Percentiles rank a stretch among this genome's conserved stretches.
Evolutionary conservation across 2,113 vertebrate genomes (phyloP).

Genomic region (Urocynchramus pylzowi): DNA sequence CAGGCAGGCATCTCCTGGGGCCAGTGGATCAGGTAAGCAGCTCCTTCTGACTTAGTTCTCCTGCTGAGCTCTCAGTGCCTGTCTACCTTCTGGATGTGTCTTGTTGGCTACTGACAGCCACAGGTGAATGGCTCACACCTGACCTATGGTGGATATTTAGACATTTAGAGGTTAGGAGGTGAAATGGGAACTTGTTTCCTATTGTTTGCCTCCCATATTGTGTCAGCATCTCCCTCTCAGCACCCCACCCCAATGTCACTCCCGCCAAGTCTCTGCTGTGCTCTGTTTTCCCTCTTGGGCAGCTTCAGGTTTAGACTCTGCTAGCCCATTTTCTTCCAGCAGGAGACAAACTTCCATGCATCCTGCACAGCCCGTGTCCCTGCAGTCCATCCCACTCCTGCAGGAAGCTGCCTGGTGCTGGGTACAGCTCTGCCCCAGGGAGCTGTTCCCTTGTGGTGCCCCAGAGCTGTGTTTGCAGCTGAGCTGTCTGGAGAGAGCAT

Average conservation of each 20-base stretch:
- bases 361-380: background rate
- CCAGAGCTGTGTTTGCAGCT: background rate
- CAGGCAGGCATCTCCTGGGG: background rate
- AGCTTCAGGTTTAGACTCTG: background rate
- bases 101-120: background rate
- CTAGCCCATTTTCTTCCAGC: background rate
- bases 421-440: background rate
- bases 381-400: background rate
- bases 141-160: background rate
- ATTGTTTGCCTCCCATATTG: background rate
- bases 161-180: background rate
- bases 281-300: background rate
- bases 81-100: background rate
- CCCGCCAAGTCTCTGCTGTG: background rate
- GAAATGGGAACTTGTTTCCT: background rate
- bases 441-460: accelerated
- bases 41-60: background rate
- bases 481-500: background rate
- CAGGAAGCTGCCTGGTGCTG: accelerated
- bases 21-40: background rate
- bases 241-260: background rate
- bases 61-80: background rate
- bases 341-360: background rate
- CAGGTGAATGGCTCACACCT: background rate
- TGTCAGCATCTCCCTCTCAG: background rate